Evolutionary conservation across 1,140 invertebrate species (phyloP), one percentile per base, ranked within the genome.

Genomic region (Heliconius hewitsoni): DNA sequence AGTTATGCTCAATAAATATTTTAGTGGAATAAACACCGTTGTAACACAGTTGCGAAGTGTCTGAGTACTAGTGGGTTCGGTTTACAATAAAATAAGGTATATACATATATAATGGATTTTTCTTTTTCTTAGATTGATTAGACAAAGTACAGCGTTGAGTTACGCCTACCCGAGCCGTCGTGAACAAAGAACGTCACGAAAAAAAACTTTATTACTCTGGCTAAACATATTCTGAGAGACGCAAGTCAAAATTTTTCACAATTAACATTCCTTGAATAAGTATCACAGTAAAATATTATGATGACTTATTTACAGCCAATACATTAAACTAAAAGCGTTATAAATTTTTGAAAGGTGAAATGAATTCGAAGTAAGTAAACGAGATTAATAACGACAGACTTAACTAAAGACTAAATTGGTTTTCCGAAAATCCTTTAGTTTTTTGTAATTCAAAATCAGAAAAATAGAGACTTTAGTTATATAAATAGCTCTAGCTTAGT

Each of bases 271-370:
- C 27, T 4, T 13, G 23, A 66, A 30, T 5, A 66, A 66, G 23
- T 66, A 66, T 66, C 23, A 4, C 60, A 30, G 60, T 66, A 66
- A 66, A 66, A 66, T 66, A 66, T 66, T 66, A 66, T 66, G 27
- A 66, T 0, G 60, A 66, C 60, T 66, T 66, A 66, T 66, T 66
- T 66, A 66, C 60, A 30, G 60, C 60, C 60, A 66, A 66, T 66
- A 66, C 27, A 13, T 66, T 30, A 66, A 66, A 66, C 30, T 66
- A 66, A 66, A 66, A 30, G 27, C 27, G 60, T 66, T 0, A 66
- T 66, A 66, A 66, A 66, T 66, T 66, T 27, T 66, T 66, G 4
- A 66, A 66, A 66, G 27, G 27, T 30, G 23, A 66, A 66, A 66
- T 16, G 27, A 66, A 30, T 66, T 66, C 4, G 27, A 30, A 66